These are phyloP conservation scores for Trichacis sp. DNA, from an alignment of 2,888 invertebrate species.

Conservation along the genomic window DNA sequence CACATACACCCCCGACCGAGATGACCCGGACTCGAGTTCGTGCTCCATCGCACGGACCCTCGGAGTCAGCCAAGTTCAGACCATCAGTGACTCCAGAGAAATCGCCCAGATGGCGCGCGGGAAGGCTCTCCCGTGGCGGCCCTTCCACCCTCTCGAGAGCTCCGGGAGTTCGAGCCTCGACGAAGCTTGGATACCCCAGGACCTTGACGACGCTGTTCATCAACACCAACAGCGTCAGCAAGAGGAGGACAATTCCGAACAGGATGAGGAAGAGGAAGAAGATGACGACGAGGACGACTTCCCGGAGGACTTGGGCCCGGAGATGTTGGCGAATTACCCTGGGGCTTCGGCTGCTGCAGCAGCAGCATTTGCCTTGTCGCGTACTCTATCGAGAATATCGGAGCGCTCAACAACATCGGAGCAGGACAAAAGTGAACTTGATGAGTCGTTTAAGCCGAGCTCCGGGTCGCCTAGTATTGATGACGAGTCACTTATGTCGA, in stretches of 20 bases:
- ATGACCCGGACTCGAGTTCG: conserved; percentile 71
- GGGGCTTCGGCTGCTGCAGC: too few species aligned
- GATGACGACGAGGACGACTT: conserved; percentile 73
- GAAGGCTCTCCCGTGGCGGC: conserved; percentile 80
- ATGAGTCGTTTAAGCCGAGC: conserved; percentile 88
- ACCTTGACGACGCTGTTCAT: conserved; percentile 65
- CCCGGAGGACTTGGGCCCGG: conserved; percentile 78
- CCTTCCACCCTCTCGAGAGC: conserved; percentile 86
- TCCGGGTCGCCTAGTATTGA: conserved; percentile 87
- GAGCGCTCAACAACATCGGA: conserved; percentile 91
- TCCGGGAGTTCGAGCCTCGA: conserved; percentile 89
- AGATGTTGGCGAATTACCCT: conserved; percentile 77
- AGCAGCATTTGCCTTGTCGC: conserved; percentile 80
- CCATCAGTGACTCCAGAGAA: conserved; percentile 63
- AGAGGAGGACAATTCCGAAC: conserved; percentile 60
- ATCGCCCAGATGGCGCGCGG: conserved; percentile 61
- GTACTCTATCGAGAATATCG: conserved; percentile 87
- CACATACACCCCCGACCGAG: conserved; percentile 78
- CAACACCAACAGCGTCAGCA: too few species aligned
- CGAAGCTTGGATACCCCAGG: conserved; percentile 84
- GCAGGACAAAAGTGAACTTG: conserved; percentile 84
- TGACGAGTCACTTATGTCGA: conserved; percentile 85
- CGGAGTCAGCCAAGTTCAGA: conserved; percentile 76
- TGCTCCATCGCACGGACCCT: conserved; percentile 84
- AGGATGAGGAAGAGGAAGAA: conserved; percentile 78